phyloP scores from a whole-genome alignment of 2,113 vertebrate genomes.

The Rhinoptilus africanus region DNA sequence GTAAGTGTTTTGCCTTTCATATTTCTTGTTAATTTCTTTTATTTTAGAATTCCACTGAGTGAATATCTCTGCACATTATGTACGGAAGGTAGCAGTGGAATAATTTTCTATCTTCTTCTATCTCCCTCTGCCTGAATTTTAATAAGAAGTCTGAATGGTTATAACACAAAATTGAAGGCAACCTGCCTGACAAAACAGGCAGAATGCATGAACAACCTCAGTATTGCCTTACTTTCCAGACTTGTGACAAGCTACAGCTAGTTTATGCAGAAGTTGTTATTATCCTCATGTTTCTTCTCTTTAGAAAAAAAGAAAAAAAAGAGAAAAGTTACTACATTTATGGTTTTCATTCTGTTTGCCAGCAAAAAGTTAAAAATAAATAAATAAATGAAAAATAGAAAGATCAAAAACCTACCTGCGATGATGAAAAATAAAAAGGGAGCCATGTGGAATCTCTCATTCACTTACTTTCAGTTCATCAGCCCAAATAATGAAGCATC shows the following conservation, averaged over 20 bases:
- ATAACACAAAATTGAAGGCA: not conserved
- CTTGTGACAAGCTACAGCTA: not conserved
- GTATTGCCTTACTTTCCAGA: not conserved
- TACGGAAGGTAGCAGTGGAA: not conserved
- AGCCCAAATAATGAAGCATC: not conserved
- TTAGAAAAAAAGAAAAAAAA: not conserved
- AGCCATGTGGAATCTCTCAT: not conserved
- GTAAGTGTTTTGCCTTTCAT: not conserved
- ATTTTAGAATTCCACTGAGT: not conserved
- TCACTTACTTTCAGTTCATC: not conserved
- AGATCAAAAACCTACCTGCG: not conserved
- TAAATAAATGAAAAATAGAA: not conserved
- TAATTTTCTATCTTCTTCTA: not conserved
- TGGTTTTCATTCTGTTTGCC: not conserved
- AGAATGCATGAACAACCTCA: not conserved
- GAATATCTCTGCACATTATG: not conserved
- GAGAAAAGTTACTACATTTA: not conserved
- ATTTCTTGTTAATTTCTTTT: conserved; percentile 36
- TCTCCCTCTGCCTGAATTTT: not conserved
- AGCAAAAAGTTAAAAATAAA: not conserved
- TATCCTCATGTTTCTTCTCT: not conserved
- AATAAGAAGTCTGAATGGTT: not conserved
- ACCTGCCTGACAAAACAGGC: not conserved
- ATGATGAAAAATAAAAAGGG: not conserved
- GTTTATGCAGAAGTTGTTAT: not conserved